Evolutionary conservation across 1,140 invertebrate genomes (phyloP).

Genomic region (Drosophila willistoni): DNA sequence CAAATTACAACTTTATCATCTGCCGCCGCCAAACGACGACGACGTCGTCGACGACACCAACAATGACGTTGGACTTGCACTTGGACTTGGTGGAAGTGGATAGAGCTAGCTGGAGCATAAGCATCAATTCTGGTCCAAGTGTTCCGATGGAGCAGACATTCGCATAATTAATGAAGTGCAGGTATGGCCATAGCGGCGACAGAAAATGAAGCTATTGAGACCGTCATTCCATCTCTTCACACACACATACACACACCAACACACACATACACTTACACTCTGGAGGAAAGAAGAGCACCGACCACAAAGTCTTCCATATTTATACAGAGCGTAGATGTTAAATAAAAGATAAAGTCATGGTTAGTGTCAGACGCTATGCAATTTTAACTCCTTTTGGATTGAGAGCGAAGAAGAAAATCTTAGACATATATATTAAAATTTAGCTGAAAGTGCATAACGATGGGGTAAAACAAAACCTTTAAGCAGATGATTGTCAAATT

Average conservation of each 20-base stretch:
- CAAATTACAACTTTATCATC: slow-evolving; percentile 81
- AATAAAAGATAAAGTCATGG: slow-evolving; percentile 75
- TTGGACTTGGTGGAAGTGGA: slow-evolving; percentile 33
- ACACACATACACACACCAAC: background rate
- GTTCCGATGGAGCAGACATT: slow-evolving; percentile 37
- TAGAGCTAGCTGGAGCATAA: slow-evolving; percentile 25
- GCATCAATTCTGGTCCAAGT: slow-evolving; percentile 66
- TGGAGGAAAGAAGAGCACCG: slow-evolving; percentile 17
- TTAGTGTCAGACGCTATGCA: slow-evolving; percentile 65
- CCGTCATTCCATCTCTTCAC: slow-evolving; percentile 19
- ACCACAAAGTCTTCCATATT: slow-evolving; percentile 65
- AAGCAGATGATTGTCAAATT: no score
- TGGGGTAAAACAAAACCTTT: background rate
- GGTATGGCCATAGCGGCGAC: slow-evolving; percentile 53
- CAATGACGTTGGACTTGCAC: slow-evolving; percentile 44
- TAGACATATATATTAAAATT: background rate
- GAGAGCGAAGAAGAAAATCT: background rate
- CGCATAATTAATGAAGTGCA: slow-evolving; percentile 80
- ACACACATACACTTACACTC: background rate
- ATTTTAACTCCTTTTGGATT: background rate
- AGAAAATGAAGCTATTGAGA: slow-evolving; percentile 72
- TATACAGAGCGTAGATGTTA: slow-evolving; percentile 77
- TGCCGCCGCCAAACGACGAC: slow-evolving; percentile 43
- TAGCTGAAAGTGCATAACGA: background rate
- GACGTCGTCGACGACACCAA: slow-evolving; percentile 39